Base-by-base conservation (phyloP, 2,888 invertebrate species). In the Epicampocera succincta region DNA sequence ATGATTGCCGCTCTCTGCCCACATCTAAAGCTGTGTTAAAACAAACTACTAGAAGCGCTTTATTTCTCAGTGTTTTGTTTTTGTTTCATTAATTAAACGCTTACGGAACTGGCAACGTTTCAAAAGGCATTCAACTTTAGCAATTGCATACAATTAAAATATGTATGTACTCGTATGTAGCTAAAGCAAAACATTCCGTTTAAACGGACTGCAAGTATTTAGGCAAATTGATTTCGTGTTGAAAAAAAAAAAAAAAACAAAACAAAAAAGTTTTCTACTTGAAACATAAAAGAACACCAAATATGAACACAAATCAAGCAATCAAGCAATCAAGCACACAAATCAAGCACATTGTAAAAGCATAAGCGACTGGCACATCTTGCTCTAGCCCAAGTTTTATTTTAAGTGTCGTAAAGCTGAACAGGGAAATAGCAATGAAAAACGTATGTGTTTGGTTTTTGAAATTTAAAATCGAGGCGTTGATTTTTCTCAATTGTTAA, bases 1-100 rank as follows among this genome's bases (percentile, higher is more conserved):
- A 73, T 54, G 54, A 56, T 54, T 21, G 15, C 21, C 13, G 9
- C 29, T 38, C 21, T 33, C 69, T 58, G 46, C 21, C 46, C 54
- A 79, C 74, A 80, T 61, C 69, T 58, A 80, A 80, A 80, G 79
- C 79, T 40, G 79, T 74, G 73, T 65, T 60, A 6, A 71, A 71
- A 42, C 69, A 38, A 21, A 54, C 54, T 71, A 58, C 46, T 58
- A 9, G 40, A 71, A 29, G 58, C 58, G 2, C 17, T 60, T 13
- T 46, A 44, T 29, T 21, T 56, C 63, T 15, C 17, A 65, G 46
- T 48, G 38, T 74, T 71, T 33, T 44, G 0, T 17, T 33, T 56
- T 17, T 17, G 8, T 48, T 33, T 19, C 29, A n/a, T 52, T 65
- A n/a, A 33, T 1, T 38, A 19, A 48, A 69, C 33, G 33, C 29